Percentiles rank a stretch among this genome's conserved stretches.
Conservation (phyloP, 1,140 invertebrate species). For the Meloidogyne floridensis region DNA sequence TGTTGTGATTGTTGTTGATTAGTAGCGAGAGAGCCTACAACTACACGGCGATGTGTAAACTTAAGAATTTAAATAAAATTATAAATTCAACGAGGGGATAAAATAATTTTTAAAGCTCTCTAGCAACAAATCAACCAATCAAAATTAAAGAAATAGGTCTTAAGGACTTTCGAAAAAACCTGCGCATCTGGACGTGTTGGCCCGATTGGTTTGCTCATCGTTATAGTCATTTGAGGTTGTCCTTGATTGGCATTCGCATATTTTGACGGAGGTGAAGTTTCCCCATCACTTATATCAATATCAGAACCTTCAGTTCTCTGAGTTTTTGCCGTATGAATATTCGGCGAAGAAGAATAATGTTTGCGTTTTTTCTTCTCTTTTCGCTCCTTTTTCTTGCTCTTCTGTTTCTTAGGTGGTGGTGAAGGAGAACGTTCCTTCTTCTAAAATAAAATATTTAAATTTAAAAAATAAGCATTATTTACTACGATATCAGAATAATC, state of each 20-base stretch:
- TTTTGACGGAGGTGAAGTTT: conserved; percentile 1
- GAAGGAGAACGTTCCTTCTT: conserved; percentile 29
- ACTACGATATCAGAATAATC: conserved; percentile 27
- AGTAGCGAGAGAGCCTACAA: neutral
- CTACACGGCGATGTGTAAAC: neutral
- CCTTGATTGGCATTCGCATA: neutral
- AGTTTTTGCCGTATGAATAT: neutral
- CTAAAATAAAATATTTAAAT: neutral
- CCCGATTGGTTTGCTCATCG: neutral
- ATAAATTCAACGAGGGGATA: too few species aligned
- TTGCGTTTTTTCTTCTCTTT: conserved; percentile 36
- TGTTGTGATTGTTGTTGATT: conserved; percentile 7
- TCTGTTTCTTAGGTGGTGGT: conserved; percentile 15
- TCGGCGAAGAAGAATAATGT: conserved; percentile 26
- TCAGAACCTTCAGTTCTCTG: conserved; percentile 20
- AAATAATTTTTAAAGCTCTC: neutral
- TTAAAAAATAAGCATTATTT: neutral
- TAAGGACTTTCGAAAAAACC: neutral
- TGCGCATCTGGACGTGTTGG: neutral
- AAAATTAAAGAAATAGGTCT: neutral
- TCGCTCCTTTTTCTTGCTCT: conserved; percentile 26
- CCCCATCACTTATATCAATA: conserved; percentile 41
- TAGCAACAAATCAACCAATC: neutral
- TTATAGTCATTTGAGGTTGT: conserved; percentile 5
- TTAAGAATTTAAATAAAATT: too few species aligned